Conservation (phyloP, 2,113 vertebrate genomes). For the Haemorhous mexicanus region DNA sequence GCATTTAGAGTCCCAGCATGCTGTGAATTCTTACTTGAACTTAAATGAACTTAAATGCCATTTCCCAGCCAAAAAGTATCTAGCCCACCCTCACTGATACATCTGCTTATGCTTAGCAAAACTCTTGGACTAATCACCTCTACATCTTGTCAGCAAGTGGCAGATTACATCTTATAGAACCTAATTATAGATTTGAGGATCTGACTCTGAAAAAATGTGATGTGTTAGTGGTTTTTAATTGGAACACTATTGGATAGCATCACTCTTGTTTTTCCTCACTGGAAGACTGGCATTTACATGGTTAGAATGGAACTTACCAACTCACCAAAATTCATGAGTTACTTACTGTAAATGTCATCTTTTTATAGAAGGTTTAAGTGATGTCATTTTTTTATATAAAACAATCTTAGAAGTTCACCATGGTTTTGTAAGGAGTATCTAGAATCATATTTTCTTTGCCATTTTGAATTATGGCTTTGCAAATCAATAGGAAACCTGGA, state of each 20-base stretch:
- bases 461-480: background rate
- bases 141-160: background rate
- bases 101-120: background rate
- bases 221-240: background rate
- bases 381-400: fast-evolving
- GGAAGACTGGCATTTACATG: background rate
- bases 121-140: background rate
- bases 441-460: background rate
- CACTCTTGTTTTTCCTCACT: background rate
- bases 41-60: background rate
- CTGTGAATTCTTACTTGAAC: background rate
- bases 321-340: background rate
- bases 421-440: background rate
- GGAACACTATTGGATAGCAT: background rate
- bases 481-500: background rate
- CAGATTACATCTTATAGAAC: background rate
- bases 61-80: background rate
- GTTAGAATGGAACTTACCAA: background rate
- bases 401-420: background rate
- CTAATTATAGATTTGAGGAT: background rate
- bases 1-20: background rate
- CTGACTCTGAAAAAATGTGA: background rate
- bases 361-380: background rate
- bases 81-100: background rate
- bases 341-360: background rate